Base-by-base conservation (phyloP, 1,140 invertebrate species). In the Helicorthomorpha holstii region DNA sequence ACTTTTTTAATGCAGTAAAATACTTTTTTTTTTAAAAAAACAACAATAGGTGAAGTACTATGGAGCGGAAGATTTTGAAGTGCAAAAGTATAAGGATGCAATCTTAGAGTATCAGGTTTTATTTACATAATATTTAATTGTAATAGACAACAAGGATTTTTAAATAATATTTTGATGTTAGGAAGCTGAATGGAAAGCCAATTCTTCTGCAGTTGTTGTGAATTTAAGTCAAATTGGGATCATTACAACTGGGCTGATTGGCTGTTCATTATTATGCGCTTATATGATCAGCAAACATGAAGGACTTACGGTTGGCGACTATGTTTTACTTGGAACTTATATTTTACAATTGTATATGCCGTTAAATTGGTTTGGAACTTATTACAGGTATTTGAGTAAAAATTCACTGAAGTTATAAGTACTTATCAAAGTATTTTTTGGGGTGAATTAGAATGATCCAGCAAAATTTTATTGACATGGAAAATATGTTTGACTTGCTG, bases 401-500 rank as follows among this genome's bases (percentile, higher is more conserved):
- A 34, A 34, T 34, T 7, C 16, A 7, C 16, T 16, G 16, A 34
- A 34, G 16, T 34, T 16, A 7, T 16, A 34, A 7, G 29, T 34
- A 34, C 29, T 34, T 16, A 34, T 34, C 29, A 34, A 7, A 34
- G n/a, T n/a, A n/a, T n/a, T n/a, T n/a, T n/a, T n/a, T n/a, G n/a
- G n/a, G n/a, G n/a, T n/a, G n/a, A n/a, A n/a, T 49, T 62, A 91
- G 90, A 63, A 83, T 87, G 46, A 94, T 98, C 55, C 93, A 98
- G 63, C 89, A 90, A 65, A 89, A 92, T 63, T 97, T 98, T 63
- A 80, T 97, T 24, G 94, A 98, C 60, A 98, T 98, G 94, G 94
- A 98, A 72, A 97, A 98, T 65, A 97, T 98, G 93, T 92, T 98
- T 69, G 91, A 96, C 51, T 64, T 98, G 46, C 69, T 98, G 48